Conservation (phyloP, 92 coral and sea anemone species). For the Epizoanthus fatuus region DNA sequence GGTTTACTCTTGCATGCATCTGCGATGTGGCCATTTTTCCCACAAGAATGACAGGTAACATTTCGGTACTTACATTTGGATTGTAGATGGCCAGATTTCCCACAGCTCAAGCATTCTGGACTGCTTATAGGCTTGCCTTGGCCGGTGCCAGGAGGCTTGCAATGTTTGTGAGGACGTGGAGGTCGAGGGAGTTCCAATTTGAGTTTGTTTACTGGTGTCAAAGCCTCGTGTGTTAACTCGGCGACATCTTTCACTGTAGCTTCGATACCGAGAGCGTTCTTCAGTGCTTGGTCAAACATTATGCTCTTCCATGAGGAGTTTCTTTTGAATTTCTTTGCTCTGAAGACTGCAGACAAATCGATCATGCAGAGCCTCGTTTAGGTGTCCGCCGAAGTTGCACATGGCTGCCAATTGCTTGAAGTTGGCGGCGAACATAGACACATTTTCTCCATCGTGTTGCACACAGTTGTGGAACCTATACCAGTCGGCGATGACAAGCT, state of each 20-base stretch:
- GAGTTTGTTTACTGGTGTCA: conserved; percentile 11
- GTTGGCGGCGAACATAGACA: conserved; percentile 51
- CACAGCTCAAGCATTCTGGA: conserved; percentile 42
- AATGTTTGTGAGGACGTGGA: neutral
- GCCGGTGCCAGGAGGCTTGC: conserved; percentile 13
- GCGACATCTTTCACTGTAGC: conserved; percentile 41
- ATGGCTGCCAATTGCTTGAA: conserved; percentile 67
- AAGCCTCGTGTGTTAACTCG: conserved; percentile 9
- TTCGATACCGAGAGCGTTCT: conserved; percentile 15
- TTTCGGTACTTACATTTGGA: conserved; percentile 46
- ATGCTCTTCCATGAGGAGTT: conserved; percentile 44
- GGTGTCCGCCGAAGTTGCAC: conserved; percentile 48
- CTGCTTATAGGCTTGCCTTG: neutral
- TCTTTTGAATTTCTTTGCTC: conserved; percentile 45
- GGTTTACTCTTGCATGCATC: conserved; percentile 30
- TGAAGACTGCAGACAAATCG: conserved; percentile 45
- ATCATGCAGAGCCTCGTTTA: conserved; percentile 65
- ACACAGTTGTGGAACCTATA: neutral
- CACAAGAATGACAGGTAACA: conserved; percentile 38
- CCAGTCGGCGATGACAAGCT: conserved; percentile 45
- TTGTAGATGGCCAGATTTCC: conserved; percentile 20
- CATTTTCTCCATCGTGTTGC: neutral
- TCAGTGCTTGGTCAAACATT: conserved; percentile 36
- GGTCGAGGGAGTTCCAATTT: neutral
- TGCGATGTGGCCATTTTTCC: conserved; percentile 24